Evolutionary conservation across 2,888 invertebrate genomes (phyloP).

Genomic region (Cryptus viduatorius): DNA sequence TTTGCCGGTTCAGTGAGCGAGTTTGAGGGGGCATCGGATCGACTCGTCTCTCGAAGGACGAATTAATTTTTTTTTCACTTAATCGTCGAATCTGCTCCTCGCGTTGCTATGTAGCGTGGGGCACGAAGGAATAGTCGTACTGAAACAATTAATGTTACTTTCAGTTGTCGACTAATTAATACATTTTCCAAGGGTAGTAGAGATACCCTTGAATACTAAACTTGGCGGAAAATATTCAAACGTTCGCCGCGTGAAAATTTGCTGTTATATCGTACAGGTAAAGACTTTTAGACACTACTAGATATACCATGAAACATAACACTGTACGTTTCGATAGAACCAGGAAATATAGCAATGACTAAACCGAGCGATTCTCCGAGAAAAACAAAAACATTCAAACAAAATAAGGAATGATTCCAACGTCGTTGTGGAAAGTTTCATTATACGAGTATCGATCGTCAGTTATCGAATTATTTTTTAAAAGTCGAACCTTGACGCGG

Average conservation of each 20-base stretch:
- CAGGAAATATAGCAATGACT: too few relatives aligned
- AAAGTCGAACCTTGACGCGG: neutral
- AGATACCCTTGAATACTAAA: too few relatives aligned
- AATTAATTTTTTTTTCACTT: conserved; percentile 37
- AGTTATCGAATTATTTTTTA: neutral
- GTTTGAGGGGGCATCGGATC: conserved; percentile 35
- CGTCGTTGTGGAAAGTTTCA: neutral
- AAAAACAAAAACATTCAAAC: neutral
- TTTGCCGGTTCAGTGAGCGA: conserved; percentile 45
- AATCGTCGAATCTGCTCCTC: neutral
- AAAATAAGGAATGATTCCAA: neutral
- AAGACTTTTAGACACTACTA: too few relatives aligned
- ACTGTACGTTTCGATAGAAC: too few relatives aligned
- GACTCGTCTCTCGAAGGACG: conserved; percentile 58
- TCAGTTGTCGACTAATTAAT: neutral
- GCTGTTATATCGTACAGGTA: too few relatives aligned
- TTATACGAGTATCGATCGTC: neutral
- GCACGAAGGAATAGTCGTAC: neutral
- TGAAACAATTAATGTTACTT: neutral
- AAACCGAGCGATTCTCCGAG: neutral
- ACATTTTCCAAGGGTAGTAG: too few relatives aligned
- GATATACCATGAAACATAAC: too few relatives aligned
- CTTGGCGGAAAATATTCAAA: too few relatives aligned
- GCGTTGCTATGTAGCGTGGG: neutral
- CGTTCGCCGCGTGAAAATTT: too few relatives aligned